Percentiles rank a stretch among this genome's conserved stretches.
These are phyloP conservation scores for Danaus plexippus DNA, from an alignment of 1,140 invertebrate species.

Conservation along the genomic window DNA sequence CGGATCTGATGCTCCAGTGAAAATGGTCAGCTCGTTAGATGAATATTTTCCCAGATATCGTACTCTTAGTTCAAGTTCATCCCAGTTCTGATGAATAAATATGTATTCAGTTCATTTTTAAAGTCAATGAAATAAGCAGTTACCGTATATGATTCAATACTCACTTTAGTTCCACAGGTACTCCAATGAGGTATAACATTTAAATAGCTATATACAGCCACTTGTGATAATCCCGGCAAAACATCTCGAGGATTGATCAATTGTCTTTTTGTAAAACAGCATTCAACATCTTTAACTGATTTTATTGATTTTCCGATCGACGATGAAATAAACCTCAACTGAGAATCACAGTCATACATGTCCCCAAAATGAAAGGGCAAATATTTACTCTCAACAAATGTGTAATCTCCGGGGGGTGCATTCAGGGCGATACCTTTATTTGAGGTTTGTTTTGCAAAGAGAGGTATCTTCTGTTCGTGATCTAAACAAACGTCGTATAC, in stretches of 20 bases:
- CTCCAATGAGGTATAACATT: conserved; percentile 59
- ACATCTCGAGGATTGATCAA: conserved; percentile 47
- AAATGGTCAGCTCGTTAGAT: conserved; percentile 27
- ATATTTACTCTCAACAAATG: conserved; percentile 16
- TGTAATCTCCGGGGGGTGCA: conserved; percentile 15
- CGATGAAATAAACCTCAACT: conserved; percentile 27
- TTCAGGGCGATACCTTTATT: conserved; percentile 15
- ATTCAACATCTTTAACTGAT: conserved; percentile 18
- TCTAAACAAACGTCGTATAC: conserved; percentile 51
- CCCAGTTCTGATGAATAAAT: conserved; percentile 39
- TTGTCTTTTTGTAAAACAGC: conserved; percentile 47
- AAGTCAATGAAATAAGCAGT: background rate
- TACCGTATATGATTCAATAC: conserved; percentile 3
- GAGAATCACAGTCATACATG: conserved; percentile 40
- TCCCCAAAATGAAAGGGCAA: conserved; percentile 31
- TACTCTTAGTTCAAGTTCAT: conserved; percentile 39
- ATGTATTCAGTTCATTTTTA: conserved; percentile 4
- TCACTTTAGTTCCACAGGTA: conserved; percentile 37
- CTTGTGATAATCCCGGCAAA: conserved; percentile 35
- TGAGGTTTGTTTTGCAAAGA: conserved; percentile 38
- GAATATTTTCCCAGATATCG: conserved; percentile 28
- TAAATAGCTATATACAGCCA: conserved; percentile 38
- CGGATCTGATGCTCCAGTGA: conserved; percentile 32
- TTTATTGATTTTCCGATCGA: background rate
- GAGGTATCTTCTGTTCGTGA: conserved; percentile 28